Conservation (phyloP, 1,140 invertebrate genomes). For the Habropoda laboriosa region DNA sequence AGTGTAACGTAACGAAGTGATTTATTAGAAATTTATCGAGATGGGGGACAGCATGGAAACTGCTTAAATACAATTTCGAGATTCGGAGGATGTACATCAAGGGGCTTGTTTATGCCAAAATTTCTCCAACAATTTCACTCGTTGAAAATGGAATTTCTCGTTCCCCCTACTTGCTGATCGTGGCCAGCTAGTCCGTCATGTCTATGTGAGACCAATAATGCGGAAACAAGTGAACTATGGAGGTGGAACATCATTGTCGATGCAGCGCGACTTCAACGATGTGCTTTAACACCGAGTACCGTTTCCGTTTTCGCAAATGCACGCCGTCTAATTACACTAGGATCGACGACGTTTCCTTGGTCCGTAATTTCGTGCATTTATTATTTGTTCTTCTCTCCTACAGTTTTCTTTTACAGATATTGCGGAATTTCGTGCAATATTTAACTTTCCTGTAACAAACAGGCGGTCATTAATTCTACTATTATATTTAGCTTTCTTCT, state of each 20-base stretch:
- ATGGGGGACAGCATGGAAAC: no score
- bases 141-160: slow-evolving; percentile 65
- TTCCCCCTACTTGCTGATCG: slow-evolving; percentile 29
- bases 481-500: no score
- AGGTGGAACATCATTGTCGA: slow-evolving; percentile 58
- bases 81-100: no score
- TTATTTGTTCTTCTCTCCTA: no score
- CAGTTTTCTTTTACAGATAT: no score
- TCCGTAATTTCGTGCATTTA: not conserved
- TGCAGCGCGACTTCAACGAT: slow-evolving; percentile 21
- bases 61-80: no score
- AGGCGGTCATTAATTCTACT: no score
- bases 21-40: no score
- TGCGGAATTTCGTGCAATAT: no score
- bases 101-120: slow-evolving; percentile 21
- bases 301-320: not conserved
- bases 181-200: slow-evolving; percentile 21
- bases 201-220: slow-evolving; percentile 65
- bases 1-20: no score
- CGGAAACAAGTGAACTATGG: slow-evolving; percentile 61
- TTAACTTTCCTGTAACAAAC: no score
- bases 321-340: not conserved
- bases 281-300: slow-evolving; percentile 9
- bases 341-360: not conserved
- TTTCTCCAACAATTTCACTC: slow-evolving; percentile 62